These are phyloP conservation scores for Drosophila mauritiana DNA, from an alignment of 1,140 invertebrate genomes.

Conservation along the genomic window DNA sequence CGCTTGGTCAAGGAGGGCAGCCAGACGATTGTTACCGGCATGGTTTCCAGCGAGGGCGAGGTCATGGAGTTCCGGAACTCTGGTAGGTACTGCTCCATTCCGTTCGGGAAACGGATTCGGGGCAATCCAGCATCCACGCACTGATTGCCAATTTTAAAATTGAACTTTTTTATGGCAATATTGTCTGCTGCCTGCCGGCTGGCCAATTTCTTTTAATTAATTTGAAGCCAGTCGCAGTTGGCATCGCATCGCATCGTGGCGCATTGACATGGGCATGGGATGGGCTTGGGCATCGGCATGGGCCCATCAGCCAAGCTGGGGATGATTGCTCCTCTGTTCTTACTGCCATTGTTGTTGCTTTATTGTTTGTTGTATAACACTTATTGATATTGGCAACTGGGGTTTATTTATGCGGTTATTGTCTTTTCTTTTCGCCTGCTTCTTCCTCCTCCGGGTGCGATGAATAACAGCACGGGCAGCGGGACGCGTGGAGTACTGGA, in stretches of 20 bases:
- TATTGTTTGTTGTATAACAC: conserved; percentile 79
- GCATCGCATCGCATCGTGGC: conserved; percentile 2
- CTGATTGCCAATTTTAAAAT: conserved; percentile 84
- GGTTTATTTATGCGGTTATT: conserved; percentile 82
- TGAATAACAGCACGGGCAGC: conserved; percentile 85
- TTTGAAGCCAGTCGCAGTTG: conserved; percentile 67
- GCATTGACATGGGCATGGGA: background rate
- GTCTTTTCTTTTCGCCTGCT: conserved; percentile 39
- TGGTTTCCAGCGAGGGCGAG: conserved; percentile 94
- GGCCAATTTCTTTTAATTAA: conserved; percentile 82
- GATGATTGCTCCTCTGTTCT: conserved; percentile 68
- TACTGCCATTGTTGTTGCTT: conserved; percentile 54
- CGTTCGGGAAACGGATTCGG: conserved; percentile 1
- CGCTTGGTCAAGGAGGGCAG: conserved; percentile 88
- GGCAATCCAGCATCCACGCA: conserved; percentile 53
- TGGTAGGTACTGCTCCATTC: conserved; percentile 73
- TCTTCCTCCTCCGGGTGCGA: conserved; percentile 1
- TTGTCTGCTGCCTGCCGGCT: conserved; percentile 45
- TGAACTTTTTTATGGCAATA: conserved; percentile 81
- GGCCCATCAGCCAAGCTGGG: conserved; percentile 45
- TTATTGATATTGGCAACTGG: conserved; percentile 83
- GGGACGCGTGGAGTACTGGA: conserved; percentile 95
- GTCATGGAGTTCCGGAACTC: conserved; percentile 91
- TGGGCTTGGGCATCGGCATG: conserved; percentile 1
- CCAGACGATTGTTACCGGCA: conserved; percentile 88